Base-by-base conservation (phyloP, 2,797 vertebrate genomes). In the Holocentrus rufus region DNA sequence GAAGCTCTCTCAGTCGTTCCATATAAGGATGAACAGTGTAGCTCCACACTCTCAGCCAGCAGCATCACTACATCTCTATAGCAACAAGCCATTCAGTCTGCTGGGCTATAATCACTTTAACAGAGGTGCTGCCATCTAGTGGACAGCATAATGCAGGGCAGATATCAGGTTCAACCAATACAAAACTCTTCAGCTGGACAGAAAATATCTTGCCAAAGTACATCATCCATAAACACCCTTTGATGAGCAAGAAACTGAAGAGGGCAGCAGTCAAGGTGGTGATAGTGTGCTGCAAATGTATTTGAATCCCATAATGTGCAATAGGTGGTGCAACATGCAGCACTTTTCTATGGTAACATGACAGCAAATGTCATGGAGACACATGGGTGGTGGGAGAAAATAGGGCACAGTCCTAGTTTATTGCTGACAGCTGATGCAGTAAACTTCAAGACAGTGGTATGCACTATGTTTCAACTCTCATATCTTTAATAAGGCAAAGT, bases 31-130 rank as follows among this genome's bases (percentile, higher is more conserved):
- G 59, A 76, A 87, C 44, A 68, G 73, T 75, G 62, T 2, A 47
- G 67, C 72, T 67, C 82, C 55, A 36, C 60, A 44, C 74, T 39
- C 74, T 72, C 49, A 74, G 57, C 53, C 61, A 71, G 56, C 68
- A 76, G 89, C 83, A 81, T 91, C 87, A 89, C 76, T 63, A 49
- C 60, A 69, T 91, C 82, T 65, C 92, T 84, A 90, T 90, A 69
- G 88, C 80, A 93, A 91, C 91, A 84, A 53, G 69, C 42, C 58
- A 68, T 69, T 83, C 66, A 72, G 56, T 52, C 52, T 34, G 52
- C 58, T 68, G n/a, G 65, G 59, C 61, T 53, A 65, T 73, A 50
- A 42, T 20, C 17, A 72, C 20, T 69, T 18, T 27, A 53, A 69
- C 9, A 67, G 30, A 74, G 11, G 22, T 87, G 79, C 86, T 84